Base-by-base conservation (phyloP, 2,888 invertebrate genomes). In the Cantharis rustica region DNA sequence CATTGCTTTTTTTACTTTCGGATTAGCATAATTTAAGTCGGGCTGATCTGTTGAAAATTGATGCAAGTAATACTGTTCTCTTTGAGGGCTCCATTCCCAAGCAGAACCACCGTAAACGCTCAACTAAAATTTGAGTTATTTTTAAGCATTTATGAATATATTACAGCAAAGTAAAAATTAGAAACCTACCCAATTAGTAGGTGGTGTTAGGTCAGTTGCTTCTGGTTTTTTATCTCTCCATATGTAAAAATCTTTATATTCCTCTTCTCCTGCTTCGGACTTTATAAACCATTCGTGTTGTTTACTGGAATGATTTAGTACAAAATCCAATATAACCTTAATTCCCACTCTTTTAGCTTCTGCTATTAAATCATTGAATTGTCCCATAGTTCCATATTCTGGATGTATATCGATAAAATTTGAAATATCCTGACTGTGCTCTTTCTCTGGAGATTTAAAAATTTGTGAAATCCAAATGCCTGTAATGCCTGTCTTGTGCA, bases 381-480 rank as follows among this genome's bases (percentile, higher is more conserved):
- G 95, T 0, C 89, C 89, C 87, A 95, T 88, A 0, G 91, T 93
- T 0, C 97, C 96, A 84, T 93, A 96, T 72, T 91, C 90, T 0
- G 92, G 86, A 81, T 96, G 93, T 26, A 97, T 92, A 16, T 91
- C 90, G 72, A 89, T 92, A 86, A 94, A 96, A 88, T 96, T 91
- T 23, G 93, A 92, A 82, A 97, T 94, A 85, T 97, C 97, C 82
- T 97, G 96, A 0, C 97, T 97, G 85, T 95, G 94, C 88, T 97
- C 96, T 0, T 91, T 90, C 93, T 95, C 94, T 0, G 96, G 96
- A 0, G 96, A 96, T 72, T 90, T 89, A 87, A 93, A 96, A 82
- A 97, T 94, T 0, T 97, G 96, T 0, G 95, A 96, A 75, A 97
- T 88, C 96, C 96, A 96, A 74, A 95, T 91, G 0, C 93, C 94